Evolutionary conservation across 2,113 vertebrate species (phyloP).

Genomic region (Rhea americana): DNA sequence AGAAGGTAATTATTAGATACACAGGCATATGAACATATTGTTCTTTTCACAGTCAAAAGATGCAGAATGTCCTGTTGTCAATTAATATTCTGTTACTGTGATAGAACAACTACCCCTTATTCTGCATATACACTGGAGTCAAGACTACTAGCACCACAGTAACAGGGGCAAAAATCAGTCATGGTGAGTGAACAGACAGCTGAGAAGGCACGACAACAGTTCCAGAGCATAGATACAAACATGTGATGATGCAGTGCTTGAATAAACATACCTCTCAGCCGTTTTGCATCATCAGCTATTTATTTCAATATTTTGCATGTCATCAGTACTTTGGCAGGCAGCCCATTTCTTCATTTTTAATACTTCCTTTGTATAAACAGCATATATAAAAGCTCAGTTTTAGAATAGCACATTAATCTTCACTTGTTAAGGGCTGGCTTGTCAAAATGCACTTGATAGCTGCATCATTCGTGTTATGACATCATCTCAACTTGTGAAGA

Average conservation of each 20-base stretch:
- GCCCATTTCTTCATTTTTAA: constrained; percentile 42
- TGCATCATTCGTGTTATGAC: constrained; percentile 18
- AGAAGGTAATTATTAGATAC: neutral
- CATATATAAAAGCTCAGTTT: neutral
- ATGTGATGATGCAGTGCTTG: neutral
- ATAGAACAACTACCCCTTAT: neutral
- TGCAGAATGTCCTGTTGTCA: neutral
- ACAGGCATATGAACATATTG: neutral
- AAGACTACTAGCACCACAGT: neutral
- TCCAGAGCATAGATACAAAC: neutral
- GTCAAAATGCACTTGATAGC: neutral
- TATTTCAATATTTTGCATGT: constrained; percentile 54
- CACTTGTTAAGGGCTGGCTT: constrained; percentile 9
- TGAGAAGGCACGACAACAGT: neutral
- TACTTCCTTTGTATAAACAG: constrained; percentile 42
- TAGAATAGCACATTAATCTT: constrained; percentile 45
- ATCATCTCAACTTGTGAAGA: constrained; percentile 38
- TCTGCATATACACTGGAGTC: neutral
- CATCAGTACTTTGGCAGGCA: constrained; percentile 42
- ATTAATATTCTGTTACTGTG: neutral
- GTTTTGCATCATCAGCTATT: constrained; percentile 45
- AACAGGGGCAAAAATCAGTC: neutral
- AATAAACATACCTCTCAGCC: neutral
- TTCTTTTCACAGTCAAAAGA: neutral
- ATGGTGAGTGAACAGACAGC: neutral